phyloP scores from a whole-genome alignment of 2,797 vertebrate species.

The Aythya fuligula region DNA sequence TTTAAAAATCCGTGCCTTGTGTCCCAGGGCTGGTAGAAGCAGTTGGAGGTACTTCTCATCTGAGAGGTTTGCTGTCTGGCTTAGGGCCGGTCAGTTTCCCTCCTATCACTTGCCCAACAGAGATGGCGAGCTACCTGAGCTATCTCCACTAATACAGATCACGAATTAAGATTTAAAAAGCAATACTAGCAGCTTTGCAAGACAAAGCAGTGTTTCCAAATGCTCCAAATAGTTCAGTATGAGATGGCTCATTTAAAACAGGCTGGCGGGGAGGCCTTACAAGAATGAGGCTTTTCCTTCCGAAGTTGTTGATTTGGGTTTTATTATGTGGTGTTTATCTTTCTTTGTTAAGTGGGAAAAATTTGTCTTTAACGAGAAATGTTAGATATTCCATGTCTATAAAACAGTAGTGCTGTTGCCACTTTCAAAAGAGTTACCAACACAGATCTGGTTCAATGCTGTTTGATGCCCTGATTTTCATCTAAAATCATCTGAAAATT shows the following conservation, averaged over 20 bases:
- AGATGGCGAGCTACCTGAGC: background rate
- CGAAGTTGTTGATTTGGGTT: background rate
- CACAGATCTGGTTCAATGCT: background rate
- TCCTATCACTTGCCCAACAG: rapidly evolving
- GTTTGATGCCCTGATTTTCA: background rate
- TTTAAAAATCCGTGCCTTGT: slow-evolving; percentile 14
- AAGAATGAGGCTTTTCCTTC: background rate
- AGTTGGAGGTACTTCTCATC: background rate
- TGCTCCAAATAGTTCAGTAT: rapidly evolving
- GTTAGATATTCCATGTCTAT: background rate
- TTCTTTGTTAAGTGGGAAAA: background rate
- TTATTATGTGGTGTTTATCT: background rate
- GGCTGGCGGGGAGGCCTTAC: background rate
- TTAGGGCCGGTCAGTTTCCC: background rate
- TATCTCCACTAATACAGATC: background rate
- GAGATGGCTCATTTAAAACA: background rate
- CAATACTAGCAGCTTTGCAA: background rate
- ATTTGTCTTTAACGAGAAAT: background rate
- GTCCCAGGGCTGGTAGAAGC: background rate
- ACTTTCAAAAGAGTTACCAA: background rate
- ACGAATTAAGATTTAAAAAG: background rate
- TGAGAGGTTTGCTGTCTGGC: background rate
- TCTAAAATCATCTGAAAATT: background rate
- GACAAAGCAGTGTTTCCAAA: background rate
- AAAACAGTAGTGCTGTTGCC: background rate